These are phyloP conservation scores for Ischnus inquisitorius DNA, from an alignment of 2,888 invertebrate genomes.

Conservation along the genomic window DNA sequence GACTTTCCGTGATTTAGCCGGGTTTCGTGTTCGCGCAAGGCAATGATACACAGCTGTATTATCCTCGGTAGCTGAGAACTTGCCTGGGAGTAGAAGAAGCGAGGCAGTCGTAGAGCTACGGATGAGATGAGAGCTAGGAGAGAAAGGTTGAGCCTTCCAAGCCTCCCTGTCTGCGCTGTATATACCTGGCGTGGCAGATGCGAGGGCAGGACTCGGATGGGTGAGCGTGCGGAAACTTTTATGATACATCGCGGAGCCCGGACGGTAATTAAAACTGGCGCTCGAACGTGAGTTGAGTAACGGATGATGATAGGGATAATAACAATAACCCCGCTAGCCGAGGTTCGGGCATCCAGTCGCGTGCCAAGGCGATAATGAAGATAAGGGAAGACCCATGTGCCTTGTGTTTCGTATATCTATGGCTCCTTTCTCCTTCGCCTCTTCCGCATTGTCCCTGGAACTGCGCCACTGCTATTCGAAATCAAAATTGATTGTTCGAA, in stretches of 20 bases:
- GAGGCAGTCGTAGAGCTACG: background rate
- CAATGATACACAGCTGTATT: conserved; percentile 67
- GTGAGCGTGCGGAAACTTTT: conserved; percentile 73
- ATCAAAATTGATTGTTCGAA: conserved; percentile 57
- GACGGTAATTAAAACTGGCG: conserved; percentile 77
- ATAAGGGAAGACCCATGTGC: conserved; percentile 63
- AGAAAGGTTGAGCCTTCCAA: background rate
- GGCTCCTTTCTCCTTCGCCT: background rate
- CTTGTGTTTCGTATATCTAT: background rate
- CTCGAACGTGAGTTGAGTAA: conserved; percentile 74
- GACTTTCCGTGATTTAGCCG: conserved; percentile 71
- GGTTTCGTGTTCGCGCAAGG: conserved; percentile 70
- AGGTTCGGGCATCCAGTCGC: conserved; percentile 55
- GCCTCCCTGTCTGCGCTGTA: conserved; percentile 6
- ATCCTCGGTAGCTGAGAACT: conserved; percentile 55
- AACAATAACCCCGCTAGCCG: conserved; percentile 62
- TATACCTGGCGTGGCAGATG: conserved; percentile 22
- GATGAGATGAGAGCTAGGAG: conserved; percentile 1
- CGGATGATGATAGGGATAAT: conserved; percentile 73
- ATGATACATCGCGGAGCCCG: conserved; percentile 75
- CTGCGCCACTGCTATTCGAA: background rate
- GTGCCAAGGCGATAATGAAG: conserved; percentile 70
- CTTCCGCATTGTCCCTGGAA: conserved; percentile 6
- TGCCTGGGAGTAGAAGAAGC: conserved; percentile 19
- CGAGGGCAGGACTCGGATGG: conserved; percentile 59